phyloP scores from a whole-genome alignment of 2,113 vertebrate genomes.

The human region GRCh38 chr5:115597501-115598000 shows the following conservation, averaged over 20 bases:
- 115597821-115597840: not conserved
- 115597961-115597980: not conserved
- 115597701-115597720: not conserved
- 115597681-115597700: not conserved
- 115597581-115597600: not conserved
- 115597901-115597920: not conserved
- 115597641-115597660: not conserved
- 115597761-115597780: not conserved
- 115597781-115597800: not conserved
- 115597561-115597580: not conserved
- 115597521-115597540: conserved; percentile 31
- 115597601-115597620: not conserved
- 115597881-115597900: not conserved
- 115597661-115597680: not conserved
- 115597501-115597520: not conserved
- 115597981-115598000: not conserved
- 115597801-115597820: not conserved
- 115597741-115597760: not conserved
- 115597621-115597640: not conserved
- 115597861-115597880: not conserved
- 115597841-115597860: not conserved
- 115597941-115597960: not conserved
- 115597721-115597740: not conserved
- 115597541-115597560: not conserved
- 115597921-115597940: not conserved